Percentiles rank a stretch among this genome's conserved stretches.
These are phyloP conservation scores for Tanytarsus gracilentus DNA, from an alignment of 2,888 invertebrate species.

Conservation along the genomic window DNA sequence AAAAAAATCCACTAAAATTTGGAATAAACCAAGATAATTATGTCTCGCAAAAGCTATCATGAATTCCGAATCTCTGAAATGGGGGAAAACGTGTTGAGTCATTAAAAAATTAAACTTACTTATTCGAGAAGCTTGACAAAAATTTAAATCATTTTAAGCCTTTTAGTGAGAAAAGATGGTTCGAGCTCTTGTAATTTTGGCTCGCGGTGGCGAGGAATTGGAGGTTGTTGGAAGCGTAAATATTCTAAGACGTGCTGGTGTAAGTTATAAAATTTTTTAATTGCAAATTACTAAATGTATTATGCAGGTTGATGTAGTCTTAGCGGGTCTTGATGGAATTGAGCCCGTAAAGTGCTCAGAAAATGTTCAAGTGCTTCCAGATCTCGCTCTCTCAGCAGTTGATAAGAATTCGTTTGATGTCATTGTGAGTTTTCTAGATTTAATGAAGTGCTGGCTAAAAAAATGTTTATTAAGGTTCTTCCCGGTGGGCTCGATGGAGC, in stretches of 20 bases:
- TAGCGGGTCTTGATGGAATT: constrained; percentile 67
- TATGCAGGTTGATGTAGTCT: constrained; percentile 61
- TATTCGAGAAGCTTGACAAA: too few species aligned
- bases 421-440: background rate
- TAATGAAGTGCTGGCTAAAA: constrained; percentile 30
- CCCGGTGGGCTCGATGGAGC: constrained; percentile 88
- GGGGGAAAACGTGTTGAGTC: too few species aligned
- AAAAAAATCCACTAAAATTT: background rate
- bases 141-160: too few species aligned
- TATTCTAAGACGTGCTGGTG: constrained; percentile 79
- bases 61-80: too few species aligned
- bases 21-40: background rate
- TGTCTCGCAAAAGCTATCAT: too few species aligned
- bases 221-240: constrained; percentile 85
- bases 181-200: constrained; percentile 69
- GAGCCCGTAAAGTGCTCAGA: constrained; percentile 72
- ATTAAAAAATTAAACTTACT: too few species aligned
- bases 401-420: constrained; percentile 12
- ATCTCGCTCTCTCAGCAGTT: constrained; percentile 50
- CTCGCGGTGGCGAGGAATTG: constrained; percentile 94
- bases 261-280: constrained; percentile 45
- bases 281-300: constrained; percentile 11
- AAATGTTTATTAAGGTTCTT: constrained; percentile 66
- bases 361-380: constrained; percentile 71
- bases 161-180: too few species aligned